Conservation (phyloP, 2,113 vertebrate genomes). For the Stercorarius parasiticus region DNA sequence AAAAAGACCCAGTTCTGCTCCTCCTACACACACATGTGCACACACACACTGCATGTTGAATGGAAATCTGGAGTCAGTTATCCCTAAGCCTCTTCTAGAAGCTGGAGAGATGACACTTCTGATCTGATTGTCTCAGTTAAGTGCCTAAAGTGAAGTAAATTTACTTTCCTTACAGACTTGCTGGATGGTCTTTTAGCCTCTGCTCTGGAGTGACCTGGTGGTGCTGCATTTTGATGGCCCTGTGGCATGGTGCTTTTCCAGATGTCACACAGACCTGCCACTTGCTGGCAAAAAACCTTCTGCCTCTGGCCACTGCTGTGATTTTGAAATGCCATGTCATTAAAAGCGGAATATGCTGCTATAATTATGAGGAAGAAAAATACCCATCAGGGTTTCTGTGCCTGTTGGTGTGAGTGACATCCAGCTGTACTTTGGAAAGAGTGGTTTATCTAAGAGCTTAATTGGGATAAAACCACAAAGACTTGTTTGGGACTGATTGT, state of each 20-base stretch:
- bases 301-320: not conserved
- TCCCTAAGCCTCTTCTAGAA: not conserved
- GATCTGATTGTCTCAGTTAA: not conserved
- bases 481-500: not conserved
- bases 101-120: not conserved
- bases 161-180: not conserved
- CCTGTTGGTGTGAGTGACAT: not conserved
- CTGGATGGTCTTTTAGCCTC: not conserved
- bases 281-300: not conserved
- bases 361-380: not conserved
- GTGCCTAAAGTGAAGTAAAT: not conserved
- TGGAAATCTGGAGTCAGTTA: not conserved
- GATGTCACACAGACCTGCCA: not conserved
- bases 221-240: not conserved
- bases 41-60: not conserved
- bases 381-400: not conserved
- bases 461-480: not conserved
- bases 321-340: not conserved
- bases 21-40: fast-evolving
- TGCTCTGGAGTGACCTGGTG: not conserved
- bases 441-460: not conserved
- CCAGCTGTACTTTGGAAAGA: not conserved
- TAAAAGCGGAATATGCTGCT: not conserved
- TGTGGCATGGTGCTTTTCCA: not conserved
- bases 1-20: not conserved